Conservation (phyloP, 2,888 invertebrate species). For the Ptilodon capucinus region DNA sequence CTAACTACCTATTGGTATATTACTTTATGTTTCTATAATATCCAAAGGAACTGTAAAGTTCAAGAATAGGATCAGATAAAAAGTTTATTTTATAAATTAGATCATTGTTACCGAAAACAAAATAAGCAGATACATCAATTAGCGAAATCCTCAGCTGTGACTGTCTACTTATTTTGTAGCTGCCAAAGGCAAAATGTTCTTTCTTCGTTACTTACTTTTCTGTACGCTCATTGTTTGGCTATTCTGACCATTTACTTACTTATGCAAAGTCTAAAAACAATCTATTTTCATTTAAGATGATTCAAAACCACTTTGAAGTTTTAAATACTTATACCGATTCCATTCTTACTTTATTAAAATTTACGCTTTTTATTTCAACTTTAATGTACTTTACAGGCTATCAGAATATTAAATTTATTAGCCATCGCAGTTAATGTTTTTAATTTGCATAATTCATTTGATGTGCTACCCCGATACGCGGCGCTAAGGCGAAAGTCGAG, state of each 20-base stretch:
- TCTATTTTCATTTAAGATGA: not conserved
- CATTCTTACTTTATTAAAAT: not conserved
- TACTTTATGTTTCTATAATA: too few relatives aligned
- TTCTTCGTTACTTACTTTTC: slow-evolving; percentile 16
- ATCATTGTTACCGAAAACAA: too few relatives aligned
- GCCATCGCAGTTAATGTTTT: slow-evolving; percentile 20
- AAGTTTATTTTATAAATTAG: too few relatives aligned
- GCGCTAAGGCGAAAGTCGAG: slow-evolving; percentile 26
- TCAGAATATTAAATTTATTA: slow-evolving; percentile 11
- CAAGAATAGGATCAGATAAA: too few relatives aligned
- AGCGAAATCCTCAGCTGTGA: not conserved
- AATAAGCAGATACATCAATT: not conserved
- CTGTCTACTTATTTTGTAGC: slow-evolving; percentile 2
- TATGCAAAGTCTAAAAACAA: not conserved
- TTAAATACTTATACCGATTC: not conserved
- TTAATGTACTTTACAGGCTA: not conserved
- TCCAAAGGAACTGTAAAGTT: too few relatives aligned
- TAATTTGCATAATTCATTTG: slow-evolving; percentile 39
- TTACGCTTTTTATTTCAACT: not conserved
- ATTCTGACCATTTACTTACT: not conserved
- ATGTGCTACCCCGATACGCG: slow-evolving; percentile 23
- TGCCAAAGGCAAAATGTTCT: slow-evolving; percentile 6
- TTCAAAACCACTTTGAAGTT: not conserved
- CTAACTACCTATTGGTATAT: too few relatives aligned
- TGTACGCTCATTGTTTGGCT: slow-evolving; percentile 6